Base-by-base conservation (phyloP, 2,797 vertebrate species). In the Emydoidea blandingii region DNA sequence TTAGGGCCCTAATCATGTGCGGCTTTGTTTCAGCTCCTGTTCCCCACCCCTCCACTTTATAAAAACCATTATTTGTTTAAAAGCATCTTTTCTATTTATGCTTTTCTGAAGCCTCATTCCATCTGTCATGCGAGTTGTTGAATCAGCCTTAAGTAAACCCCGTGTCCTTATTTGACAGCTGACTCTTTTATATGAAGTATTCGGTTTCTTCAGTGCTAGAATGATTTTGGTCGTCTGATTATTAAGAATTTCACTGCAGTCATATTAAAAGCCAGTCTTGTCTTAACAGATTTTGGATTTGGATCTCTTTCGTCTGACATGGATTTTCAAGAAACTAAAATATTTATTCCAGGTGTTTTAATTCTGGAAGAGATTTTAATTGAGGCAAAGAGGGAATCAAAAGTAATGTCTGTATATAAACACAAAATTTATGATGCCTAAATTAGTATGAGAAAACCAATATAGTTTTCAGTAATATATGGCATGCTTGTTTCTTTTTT, bases 191-290 rank as follows among this genome's bases (percentile, higher is more conserved):
- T 3, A 47, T 72, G 27, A 21, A 44, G 86, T 23, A 44, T 74
- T 78, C 12, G 2, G 34, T 12, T 21, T 4, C 50, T 76, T 47
- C 83, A 5, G 1, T 1, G 5, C 0, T 9, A 8, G 5, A 6
- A 56, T 0, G 4, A 3, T 3, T 2, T 12, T 4, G 23, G 25
- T 5, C 29, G 0, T 2, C 29, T 3, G 79, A 54, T 54, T 3
- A 2, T 0, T 56, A 88, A 15, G 34, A 15, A 19, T 83, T 87
- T 53, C 2, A 6, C 18, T 54, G 86, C 31, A 8, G 89, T 80
- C 1, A 0, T 31, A 78, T 1, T 25, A 47, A 68, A 37, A 72
- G 82, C 2, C 59, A 0, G 62, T 0, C 5, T 44, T 1, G 8
- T 57, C 76, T 65, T 65, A 16, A 21, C 31, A 2, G 21, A 52